These are phyloP conservation scores for Xestobium rufovillosum DNA, from an alignment of 2,888 invertebrate genomes.

Conservation along the genomic window DNA sequence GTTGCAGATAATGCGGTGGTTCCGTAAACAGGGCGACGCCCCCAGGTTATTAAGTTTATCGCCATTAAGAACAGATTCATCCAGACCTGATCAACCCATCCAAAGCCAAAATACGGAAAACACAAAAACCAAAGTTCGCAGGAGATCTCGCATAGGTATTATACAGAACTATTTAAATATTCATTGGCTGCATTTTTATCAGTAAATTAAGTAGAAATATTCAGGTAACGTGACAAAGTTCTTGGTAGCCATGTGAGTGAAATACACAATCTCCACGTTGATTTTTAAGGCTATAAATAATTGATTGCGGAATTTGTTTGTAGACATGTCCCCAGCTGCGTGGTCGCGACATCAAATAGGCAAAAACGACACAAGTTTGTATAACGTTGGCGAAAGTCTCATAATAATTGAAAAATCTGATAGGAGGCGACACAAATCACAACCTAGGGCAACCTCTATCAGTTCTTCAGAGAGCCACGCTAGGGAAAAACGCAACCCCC, in stretches of 20 bases:
- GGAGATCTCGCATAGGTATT: constrained; percentile 16
- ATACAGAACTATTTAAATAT: too few relatives aligned
- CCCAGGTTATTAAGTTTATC: constrained; percentile 63
- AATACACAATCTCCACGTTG: too few relatives aligned
- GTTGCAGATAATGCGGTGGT: constrained; percentile 59
- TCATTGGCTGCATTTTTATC: too few relatives aligned
- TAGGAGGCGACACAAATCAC: constrained; percentile 46
- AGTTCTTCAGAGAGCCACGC: constrained; percentile 42
- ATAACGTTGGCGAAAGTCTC: constrained; percentile 57
- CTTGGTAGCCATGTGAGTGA: too few relatives aligned
- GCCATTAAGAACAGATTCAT: constrained; percentile 50
- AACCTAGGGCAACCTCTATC: constrained; percentile 43
- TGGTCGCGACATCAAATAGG: constrained; percentile 54
- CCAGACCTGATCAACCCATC: constrained; percentile 39
- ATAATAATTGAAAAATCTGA: constrained; percentile 54
- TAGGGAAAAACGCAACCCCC: constrained; percentile 60
- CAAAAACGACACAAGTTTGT: constrained; percentile 60
- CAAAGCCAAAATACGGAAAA: constrained; percentile 16
- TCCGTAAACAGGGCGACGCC: constrained; percentile 57
- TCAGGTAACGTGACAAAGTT: too few relatives aligned
- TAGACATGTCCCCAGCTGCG: constrained; percentile 58
- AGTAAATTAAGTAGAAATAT: too few relatives aligned
- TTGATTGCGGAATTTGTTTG: too few relatives aligned
- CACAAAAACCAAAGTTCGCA: constrained; percentile 10
- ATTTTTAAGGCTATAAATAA: too few relatives aligned